Base-by-base conservation (phyloP, 2,113 vertebrate species). In the Nannobrachium achirus region DNA sequence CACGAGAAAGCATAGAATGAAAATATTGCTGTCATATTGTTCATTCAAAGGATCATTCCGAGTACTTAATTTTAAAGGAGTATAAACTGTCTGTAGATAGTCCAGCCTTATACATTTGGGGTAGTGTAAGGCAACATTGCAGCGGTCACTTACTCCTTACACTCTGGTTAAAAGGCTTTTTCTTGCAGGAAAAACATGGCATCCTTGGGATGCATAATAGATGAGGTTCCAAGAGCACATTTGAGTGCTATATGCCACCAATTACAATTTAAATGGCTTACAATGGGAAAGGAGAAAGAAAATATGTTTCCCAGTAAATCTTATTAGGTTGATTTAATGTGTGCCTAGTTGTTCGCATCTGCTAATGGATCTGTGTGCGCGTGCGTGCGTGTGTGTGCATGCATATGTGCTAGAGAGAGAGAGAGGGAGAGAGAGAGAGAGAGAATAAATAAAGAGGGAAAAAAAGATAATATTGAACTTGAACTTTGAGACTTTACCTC, bases 11-110 rank as follows among this genome's bases (percentile, higher is more conserved):
- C 67, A 45, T 63, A 76, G 70, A 56, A 52, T 70, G 63, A 52
- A 65, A 82, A 68, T 78, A 79, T 71, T 74, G 41, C 61, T 20
- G 42, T 73, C 80, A 76, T 78, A 75, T 67, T 72, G 61, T 83
- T 75, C 58, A 73, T 77, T 79, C 78, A 60, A 81, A 73, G 50
- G 71, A 71, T 60, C 79, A 18, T 3, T 77, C 77, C 79, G 78
- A 76, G 70, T 75, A 86, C 75, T 68, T 63, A 73, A 68, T 33
- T 33, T 33, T 33, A 33, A 4, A 33, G 25, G 3, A 4, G 25
- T 33, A 5, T 33, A 33, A 33, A 33, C n/a, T n/a, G n/a, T n/a
- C n/a, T n/a, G n/a, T n/a, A n/a, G n/a, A n/a, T n/a, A n/a, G n/a
- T n/a, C n/a, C n/a, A n/a, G n/a, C n/a, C n/a, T n/a, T n/a, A n/a